phyloP scores from a whole-genome alignment of 53 echinoderm and acorn worm genomes.

The Glandiceps talaboti region DNA sequence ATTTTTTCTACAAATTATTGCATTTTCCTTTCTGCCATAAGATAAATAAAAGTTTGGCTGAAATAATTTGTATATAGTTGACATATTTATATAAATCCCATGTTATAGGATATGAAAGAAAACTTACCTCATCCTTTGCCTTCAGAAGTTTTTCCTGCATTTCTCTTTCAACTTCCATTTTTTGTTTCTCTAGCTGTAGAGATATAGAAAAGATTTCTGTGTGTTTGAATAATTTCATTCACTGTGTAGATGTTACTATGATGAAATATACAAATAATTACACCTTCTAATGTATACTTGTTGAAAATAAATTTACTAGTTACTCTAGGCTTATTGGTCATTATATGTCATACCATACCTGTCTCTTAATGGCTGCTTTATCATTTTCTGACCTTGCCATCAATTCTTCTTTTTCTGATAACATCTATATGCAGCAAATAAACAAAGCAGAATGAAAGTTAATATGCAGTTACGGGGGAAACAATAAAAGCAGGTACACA shows the following conservation, averaged over 20 bases:
- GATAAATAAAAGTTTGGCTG: no score
- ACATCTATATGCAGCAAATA: slow-evolving; percentile 17
- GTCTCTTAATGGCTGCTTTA: slow-evolving; percentile 61
- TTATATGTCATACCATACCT: slow-evolving; percentile 49
- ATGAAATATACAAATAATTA: no score
- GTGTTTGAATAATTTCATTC: no score
- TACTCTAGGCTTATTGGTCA: no score
- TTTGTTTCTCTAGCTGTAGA: slow-evolving; percentile 81
- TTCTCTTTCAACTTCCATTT: slow-evolving; percentile 58
- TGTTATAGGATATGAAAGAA: not conserved
- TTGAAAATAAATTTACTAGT: no score
- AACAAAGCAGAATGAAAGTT: not conserved
- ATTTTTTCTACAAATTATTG: no score
- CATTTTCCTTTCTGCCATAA: no score
- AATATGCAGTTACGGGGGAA: not conserved
- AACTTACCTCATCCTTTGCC: slow-evolving; percentile 82
- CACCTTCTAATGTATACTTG: no score
- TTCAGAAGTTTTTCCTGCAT: slow-evolving; percentile 81
- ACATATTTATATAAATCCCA: no score
- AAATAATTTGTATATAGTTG: no score
- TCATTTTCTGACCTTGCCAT: slow-evolving; percentile 63
- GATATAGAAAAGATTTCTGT: no score
- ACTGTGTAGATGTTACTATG: no score
- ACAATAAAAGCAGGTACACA: not conserved
- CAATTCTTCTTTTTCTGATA: slow-evolving; percentile 67